These are phyloP conservation scores for Agrochola lota DNA, from an alignment of 2,888 invertebrate species.

Conservation along the genomic window DNA sequence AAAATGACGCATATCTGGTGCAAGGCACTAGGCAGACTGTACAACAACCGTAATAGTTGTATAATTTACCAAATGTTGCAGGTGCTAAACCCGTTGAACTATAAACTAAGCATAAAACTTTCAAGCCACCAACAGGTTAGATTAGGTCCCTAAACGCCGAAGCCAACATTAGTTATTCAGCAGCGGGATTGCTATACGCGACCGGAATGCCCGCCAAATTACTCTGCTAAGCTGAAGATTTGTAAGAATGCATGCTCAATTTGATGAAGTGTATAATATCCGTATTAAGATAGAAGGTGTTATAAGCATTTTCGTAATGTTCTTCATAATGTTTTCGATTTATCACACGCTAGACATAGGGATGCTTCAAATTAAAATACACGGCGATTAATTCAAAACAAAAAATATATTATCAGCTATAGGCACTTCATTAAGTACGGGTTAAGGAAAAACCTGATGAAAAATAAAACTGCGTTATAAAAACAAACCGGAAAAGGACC, in stretches of 20 bases:
- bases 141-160: conserved; percentile 40
- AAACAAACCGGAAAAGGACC: conserved; percentile 18
- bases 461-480: neutral
- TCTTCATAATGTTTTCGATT: conserved; percentile 7
- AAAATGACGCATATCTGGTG: too few species aligned
- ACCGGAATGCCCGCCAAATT: conserved; percentile 51
- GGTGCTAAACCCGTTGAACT: conserved; percentile 22
- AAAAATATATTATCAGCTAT: neutral
- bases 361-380: neutral
- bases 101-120: conserved; percentile 36
- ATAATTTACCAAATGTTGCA: conserved; percentile 11
- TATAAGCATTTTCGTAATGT: neutral
- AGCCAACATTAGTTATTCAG: conserved; percentile 56
- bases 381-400: neutral
- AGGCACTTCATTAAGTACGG: neutral
- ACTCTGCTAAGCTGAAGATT: conserved; percentile 39
- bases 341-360: neutral
- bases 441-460: conserved; percentile 12
- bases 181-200: conserved; percentile 40
- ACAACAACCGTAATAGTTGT: neutral
- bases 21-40: too few species aligned
- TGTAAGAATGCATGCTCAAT: conserved; percentile 33
- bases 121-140: conserved; percentile 55
- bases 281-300: conserved; percentile 9
- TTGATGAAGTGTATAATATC: conserved; percentile 33